Evolutionary conservation across 2,113 vertebrate species (phyloP).

Genomic region (Salvelinus alpinus): DNA sequence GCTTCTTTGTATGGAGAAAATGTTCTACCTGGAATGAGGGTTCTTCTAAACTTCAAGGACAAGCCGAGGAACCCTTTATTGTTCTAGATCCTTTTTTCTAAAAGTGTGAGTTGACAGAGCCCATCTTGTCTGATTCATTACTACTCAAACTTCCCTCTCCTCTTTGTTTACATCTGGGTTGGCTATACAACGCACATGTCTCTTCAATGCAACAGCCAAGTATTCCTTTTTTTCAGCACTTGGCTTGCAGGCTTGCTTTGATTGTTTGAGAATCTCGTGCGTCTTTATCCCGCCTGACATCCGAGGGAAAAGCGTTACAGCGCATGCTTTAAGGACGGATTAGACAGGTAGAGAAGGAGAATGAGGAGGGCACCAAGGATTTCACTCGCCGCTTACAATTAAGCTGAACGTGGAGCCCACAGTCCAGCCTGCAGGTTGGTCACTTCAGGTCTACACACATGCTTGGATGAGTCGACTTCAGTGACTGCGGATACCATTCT

Average conservation of each 20-base stretch:
- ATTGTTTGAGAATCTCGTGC: neutral
- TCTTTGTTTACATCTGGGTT: no score
- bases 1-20: no score
- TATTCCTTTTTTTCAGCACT: neutral
- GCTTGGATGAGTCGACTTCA: slow-evolving; percentile 40
- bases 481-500: slow-evolving; percentile 37
- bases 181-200: no score
- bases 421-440: slow-evolving; percentile 46
- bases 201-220: neutral
- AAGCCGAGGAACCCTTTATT: no score
- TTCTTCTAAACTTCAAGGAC: no score
- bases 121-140: no score
- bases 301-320: neutral
- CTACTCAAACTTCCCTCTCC: no score
- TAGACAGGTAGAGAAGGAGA: slow-evolving; percentile 9
- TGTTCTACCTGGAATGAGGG: no score
- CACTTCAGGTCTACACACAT: slow-evolving; percentile 53
- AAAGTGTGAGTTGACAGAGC: no score
- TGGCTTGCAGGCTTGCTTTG: neutral
- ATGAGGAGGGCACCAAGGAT: slow-evolving; percentile 38
- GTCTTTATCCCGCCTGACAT: neutral
- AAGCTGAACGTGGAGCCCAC: slow-evolving; percentile 61
- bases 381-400: slow-evolving; percentile 50
- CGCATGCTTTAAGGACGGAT: slow-evolving; percentile 7
- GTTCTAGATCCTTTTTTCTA: no score